phyloP scores from a whole-genome alignment of 2,113 vertebrate species.

The Esox niger region DNA sequence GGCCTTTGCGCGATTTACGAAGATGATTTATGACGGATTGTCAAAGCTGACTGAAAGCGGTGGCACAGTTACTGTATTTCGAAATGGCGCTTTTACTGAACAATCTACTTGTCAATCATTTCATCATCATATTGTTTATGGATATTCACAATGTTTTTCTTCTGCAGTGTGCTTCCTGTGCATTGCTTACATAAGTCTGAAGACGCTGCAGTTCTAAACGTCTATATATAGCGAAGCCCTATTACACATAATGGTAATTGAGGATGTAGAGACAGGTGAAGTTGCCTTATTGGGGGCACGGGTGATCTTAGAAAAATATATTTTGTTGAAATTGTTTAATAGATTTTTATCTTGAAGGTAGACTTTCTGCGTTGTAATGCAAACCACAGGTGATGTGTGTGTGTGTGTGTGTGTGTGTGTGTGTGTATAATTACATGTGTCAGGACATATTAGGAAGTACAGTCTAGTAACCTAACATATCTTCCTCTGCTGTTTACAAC shows the following conservation, averaged over 20 bases:
- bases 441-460: background rate
- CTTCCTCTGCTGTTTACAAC: background rate
- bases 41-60: conserved; percentile 2
- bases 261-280: background rate
- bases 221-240: background rate
- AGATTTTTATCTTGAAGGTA: too few species aligned
- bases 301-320: background rate
- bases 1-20: conserved; percentile 17
- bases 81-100: background rate
- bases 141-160: background rate
- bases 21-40: conserved; percentile 17
- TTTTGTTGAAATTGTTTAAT: background rate
- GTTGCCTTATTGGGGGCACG: background rate
- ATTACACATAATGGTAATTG: background rate
- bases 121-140: conserved; percentile 5
- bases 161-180: conserved; percentile 22
- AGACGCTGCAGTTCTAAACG: conserved; percentile 47
- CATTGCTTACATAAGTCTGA: conserved; percentile 60
- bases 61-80: background rate
- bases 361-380: conserved; percentile 30
- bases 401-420: background rate
- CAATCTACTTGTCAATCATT: conserved; percentile 7
- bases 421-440: too few species aligned
- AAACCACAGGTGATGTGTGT: conserved; percentile 46
- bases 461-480: background rate